A percentile compares a stretch with the other conserved stretches of the same genome.
Evolutionary conservation across 2,797 vertebrate genomes (phyloP).

Genomic region (Acanthurus leucopareius): DNA sequence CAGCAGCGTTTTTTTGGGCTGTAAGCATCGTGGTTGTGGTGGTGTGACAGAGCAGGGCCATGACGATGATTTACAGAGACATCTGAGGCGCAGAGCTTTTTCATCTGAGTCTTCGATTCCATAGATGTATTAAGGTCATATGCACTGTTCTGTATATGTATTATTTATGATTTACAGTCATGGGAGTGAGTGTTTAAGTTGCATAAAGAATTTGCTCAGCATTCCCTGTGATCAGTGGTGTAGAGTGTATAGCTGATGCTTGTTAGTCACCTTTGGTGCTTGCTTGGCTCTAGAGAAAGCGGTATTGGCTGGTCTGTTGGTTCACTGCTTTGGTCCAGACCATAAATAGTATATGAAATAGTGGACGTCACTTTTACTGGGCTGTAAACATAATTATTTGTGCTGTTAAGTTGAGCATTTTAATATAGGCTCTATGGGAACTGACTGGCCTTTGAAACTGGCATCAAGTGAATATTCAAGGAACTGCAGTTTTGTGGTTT

Average conservation of each 20-base stretch:
- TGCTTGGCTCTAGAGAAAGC: neutral
- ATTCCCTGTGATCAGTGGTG: neutral
- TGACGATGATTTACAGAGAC: constrained; percentile 47
- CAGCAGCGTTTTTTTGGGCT: constrained; percentile 21
- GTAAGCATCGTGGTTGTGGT: constrained; percentile 15
- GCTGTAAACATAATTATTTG: too few species aligned
- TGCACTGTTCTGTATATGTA: constrained; percentile 32
- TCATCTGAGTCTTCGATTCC: constrained; percentile 20
- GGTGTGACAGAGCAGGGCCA: constrained; percentile 28
- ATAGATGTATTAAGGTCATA: constrained; percentile 45
- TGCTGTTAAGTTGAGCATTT: too few species aligned
- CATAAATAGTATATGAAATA: too few species aligned
- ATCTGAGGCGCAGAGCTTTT: constrained; percentile 24
- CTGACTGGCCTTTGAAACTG: too few species aligned
- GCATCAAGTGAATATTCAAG: too few species aligned
- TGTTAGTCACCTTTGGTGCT: neutral
- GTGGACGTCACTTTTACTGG: too few species aligned
- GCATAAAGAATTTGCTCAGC: constrained; percentile 26
- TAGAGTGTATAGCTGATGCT: neutral
- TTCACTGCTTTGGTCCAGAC: neutral
- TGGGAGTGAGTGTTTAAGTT: constrained; percentile 25
- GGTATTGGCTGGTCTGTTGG: neutral
- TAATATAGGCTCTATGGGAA: too few species aligned
- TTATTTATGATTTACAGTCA: constrained; percentile 58
- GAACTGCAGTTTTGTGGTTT: too few species aligned